Base-by-base conservation (phyloP, 2,113 vertebrate genomes). In the Plotosus lineatus region DNA sequence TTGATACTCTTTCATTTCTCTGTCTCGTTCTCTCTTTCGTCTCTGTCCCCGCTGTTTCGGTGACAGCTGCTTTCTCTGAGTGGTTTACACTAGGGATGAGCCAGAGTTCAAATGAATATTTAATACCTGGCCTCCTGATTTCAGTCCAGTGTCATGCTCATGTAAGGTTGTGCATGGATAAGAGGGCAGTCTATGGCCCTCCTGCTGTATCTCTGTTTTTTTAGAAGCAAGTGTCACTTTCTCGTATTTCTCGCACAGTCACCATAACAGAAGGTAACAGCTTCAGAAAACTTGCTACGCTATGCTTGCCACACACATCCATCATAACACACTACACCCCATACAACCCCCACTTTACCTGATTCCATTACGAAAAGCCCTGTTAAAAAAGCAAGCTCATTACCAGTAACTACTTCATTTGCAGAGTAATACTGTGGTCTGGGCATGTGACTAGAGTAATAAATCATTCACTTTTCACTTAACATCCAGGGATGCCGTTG, bases 81-180 rank as follows among this genome's bases (percentile, higher is more conserved):
- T 80, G 79, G 79, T 74, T 71, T 68, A 74, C 56, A 80, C 68
- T 56, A 72, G 56, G 75, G 69, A 78, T 65, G 60, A 51, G 84
- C 79, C 53, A 73, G 79, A 73, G 81, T 79, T 75, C 69, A 78
- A 79, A 76, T 85, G 65, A 88, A 87, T 89, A 84, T 88, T 88
- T 88, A 76, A 88, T 85, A 83, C 77, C 44, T 42, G 10, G n/a
- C 74, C 36, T 82, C 84, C 79, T 78, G 85, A 85, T 85, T 87
- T 84, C 74, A 48, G 75, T 58, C 85, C 78, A 63, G 61, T 69
- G 50, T 53, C 2, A n/a, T 46, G 66, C 79, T 85, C 56, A 75
- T 81, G 71, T 75, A 53, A 28, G 48, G 71, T 26, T 69, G 50
- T n/a, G 12, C 73, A 78, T 3, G 50, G 75, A 66, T 66, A 79